Percentiles rank a stretch among this genome's conserved stretches.
Conservation (phyloP, 2,797 vertebrate genomes). For the Myotis findleyi region DNA sequence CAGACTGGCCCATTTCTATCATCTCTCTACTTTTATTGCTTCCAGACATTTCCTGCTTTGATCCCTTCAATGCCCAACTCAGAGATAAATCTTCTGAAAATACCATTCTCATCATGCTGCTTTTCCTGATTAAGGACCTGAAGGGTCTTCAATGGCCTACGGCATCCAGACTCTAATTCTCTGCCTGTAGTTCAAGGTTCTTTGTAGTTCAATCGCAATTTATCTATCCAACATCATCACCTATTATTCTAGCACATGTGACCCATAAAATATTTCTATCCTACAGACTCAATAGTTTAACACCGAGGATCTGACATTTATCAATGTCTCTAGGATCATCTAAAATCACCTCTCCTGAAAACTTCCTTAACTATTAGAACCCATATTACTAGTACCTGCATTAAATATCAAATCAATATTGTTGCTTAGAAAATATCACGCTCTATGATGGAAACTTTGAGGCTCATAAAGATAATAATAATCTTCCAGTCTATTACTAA, state of each 20-base stretch:
- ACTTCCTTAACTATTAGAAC: not conserved
- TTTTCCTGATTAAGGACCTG: not conserved
- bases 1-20: not conserved
- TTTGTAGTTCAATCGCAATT: not conserved
- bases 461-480: not conserved
- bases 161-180: not conserved
- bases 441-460: not conserved
- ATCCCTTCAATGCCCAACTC: not conserved
- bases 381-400: not conserved
- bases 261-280: not conserved
- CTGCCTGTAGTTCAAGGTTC: not conserved
- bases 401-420: not conserved
- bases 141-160: not conserved
- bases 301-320: not conserved
- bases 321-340: not conserved
- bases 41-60: not conserved
- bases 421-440: not conserved
- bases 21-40: not conserved
- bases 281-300: not conserved
- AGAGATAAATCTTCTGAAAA: not conserved
- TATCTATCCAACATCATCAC: not conserved
- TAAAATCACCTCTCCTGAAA: not conserved
- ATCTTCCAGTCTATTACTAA: not conserved
- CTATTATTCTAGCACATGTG: not conserved
- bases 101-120: not conserved